Percentiles rank a stretch among this genome's conserved stretches.
Evolutionary conservation across 2,888 invertebrate genomes (phyloP).

Genomic region (Punctoribates punctum): DNA sequence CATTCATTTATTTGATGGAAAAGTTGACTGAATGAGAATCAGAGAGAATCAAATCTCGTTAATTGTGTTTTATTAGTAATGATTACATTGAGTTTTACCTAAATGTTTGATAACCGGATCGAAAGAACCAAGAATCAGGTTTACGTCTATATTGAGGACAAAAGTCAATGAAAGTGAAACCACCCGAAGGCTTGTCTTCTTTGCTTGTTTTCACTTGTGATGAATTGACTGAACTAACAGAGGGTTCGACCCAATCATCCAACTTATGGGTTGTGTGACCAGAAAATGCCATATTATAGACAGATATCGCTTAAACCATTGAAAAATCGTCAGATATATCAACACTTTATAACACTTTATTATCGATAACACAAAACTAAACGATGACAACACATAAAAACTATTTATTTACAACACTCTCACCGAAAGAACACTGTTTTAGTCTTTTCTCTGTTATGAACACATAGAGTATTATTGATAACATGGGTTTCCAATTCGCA

Average conservation of each 20-base stretch:
- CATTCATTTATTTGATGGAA: constrained; percentile 42
- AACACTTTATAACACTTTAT: not conserved
- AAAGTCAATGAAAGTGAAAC: constrained; percentile 39
- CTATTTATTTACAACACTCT: not conserved
- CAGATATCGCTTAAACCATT: not conserved
- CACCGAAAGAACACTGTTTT: not conserved
- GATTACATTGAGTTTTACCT: constrained; percentile 11
- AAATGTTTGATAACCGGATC: constrained; percentile 29
- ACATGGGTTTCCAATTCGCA: not conserved
- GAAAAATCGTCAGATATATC: constrained; percentile 5
- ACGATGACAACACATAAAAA: not conserved
- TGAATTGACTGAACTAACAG: not conserved
- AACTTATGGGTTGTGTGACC: not conserved
- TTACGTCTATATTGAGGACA: constrained; percentile 39
- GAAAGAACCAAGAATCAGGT: constrained; percentile 34
- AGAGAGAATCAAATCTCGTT: not conserved
- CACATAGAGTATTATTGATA: not conserved
- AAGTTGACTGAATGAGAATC: constrained; percentile 34
- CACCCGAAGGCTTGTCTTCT: not conserved
- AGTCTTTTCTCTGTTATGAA: not conserved
- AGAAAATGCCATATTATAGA: constrained; percentile 18
- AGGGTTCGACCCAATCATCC: constrained; percentile 14
- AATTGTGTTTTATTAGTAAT: not conserved
- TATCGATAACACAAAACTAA: not conserved
- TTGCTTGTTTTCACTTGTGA: not conserved